Evolutionary conservation across 37 sponge, comb jelly and placozoan species (phyloP).

Genomic region (Dysidea cf. avara): DNA sequence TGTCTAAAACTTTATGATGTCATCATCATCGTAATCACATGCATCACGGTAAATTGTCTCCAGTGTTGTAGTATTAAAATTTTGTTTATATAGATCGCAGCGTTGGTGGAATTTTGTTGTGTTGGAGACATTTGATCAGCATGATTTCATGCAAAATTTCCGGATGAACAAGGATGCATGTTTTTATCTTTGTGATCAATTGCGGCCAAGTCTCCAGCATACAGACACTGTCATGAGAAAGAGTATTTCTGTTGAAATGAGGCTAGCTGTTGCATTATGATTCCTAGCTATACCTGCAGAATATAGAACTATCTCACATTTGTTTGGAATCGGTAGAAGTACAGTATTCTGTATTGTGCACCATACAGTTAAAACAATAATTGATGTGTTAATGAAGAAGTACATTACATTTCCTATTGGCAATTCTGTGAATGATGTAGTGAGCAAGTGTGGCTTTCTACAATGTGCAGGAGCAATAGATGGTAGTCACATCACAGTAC

Average conservation of each 20-base stretch:
- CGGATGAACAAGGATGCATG: conserved; percentile 3
- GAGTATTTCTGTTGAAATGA: neutral
- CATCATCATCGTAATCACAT: too few relatives aligned
- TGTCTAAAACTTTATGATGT: too few relatives aligned
- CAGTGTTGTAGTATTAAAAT: too few relatives aligned
- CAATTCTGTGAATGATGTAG: too few relatives aligned
- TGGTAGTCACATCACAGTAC: neutral
- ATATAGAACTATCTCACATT: neutral
- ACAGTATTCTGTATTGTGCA: neutral
- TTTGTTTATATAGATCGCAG: too few relatives aligned
- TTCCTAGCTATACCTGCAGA: too few relatives aligned
- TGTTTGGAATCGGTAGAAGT: conserved; percentile 1
- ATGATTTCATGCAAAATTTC: neutral
- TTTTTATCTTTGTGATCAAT: neutral
- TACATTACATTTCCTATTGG: too few relatives aligned
- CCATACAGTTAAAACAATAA: too few relatives aligned
- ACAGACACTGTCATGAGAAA: neutral
- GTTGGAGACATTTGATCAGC: neutral
- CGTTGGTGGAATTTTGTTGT: too few relatives aligned
- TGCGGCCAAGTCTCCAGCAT: neutral
- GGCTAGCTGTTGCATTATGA: conserved; percentile 1
- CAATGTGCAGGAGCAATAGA: neutral
- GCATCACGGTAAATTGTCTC: too few relatives aligned
- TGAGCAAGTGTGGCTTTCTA: too few relatives aligned
- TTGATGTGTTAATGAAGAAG: too few relatives aligned